A percentile compares a stretch with the other conserved stretches of the same genome.
These are phyloP conservation scores for Pseudorectes ferrugineus DNA, from an alignment of 2,113 vertebrate genomes.

Conservation along the genomic window DNA sequence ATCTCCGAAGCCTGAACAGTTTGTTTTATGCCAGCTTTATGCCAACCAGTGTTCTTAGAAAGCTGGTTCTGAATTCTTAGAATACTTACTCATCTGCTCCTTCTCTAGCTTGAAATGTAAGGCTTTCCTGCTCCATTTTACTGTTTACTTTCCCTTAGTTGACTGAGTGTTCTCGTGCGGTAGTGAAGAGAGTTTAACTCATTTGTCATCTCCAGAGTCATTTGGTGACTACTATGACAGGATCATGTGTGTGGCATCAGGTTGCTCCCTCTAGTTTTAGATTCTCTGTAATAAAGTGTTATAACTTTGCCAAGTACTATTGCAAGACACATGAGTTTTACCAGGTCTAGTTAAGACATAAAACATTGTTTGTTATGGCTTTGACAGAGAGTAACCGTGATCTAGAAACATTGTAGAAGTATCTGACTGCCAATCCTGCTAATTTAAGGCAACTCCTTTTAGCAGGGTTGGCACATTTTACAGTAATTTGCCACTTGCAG, in stretches of 20 bases:
- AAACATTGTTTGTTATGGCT: not conserved
- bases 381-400: not conserved
- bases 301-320: not conserved
- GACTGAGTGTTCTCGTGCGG: not conserved
- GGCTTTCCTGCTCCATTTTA: not conserved
- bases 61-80: not conserved
- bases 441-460: not conserved
- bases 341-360: not conserved
- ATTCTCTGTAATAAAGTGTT: not conserved
- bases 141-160: not conserved
- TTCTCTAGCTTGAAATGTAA: not conserved
- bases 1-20: not conserved
- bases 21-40: not conserved
- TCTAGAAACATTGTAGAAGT: not conserved
- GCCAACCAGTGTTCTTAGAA: not conserved
- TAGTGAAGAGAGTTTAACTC: not conserved
- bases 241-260: fast-evolving
- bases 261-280: not conserved
- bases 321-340: not conserved
- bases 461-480: not conserved
- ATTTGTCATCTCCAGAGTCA: not conserved
- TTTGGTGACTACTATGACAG: not conserved
- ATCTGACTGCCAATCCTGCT: not conserved
- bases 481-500: not conserved
- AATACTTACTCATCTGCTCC: not conserved